phyloP scores from a whole-genome alignment of 2,797 vertebrate species.

The Rhinichthys osculus region DNA sequence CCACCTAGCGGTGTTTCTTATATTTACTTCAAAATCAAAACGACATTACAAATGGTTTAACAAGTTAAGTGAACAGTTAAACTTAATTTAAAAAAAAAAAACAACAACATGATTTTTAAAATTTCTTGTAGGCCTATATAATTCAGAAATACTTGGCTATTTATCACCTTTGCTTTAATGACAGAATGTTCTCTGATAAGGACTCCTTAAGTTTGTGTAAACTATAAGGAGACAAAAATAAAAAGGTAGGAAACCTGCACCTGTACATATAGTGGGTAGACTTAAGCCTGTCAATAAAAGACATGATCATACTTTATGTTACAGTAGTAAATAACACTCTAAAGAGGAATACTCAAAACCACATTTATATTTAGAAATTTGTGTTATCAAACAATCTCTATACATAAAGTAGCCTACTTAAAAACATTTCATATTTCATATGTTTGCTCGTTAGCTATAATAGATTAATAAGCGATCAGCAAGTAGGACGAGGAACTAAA shows the following conservation, averaged over 20 bases:
- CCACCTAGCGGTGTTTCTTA: neutral
- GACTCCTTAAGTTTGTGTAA: neutral
- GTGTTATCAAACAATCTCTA: neutral
- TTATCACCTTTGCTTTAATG: neutral
- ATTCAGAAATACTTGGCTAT: neutral
- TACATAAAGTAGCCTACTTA: neutral
- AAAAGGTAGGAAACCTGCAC: neutral
- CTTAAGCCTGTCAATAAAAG: neutral
- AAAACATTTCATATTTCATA: neutral
- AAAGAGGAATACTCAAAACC: neutral
- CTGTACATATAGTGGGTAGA: neutral
- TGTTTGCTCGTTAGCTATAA: neutral
- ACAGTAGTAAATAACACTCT: neutral
- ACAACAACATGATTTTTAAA: neutral
- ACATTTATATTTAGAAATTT: neutral
- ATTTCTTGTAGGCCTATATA: neutral
- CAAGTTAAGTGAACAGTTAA: neutral
- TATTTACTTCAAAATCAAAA: neutral
- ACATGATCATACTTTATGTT: neutral
- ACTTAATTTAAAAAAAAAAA: neutral
- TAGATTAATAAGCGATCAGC: neutral
- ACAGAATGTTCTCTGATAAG: neutral
- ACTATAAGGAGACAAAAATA: neutral
- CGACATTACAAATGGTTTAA: neutral
- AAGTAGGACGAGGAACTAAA: neutral